These are phyloP conservation scores for Monomorium pharaonis DNA, from an alignment of 1,140 invertebrate genomes.

Conservation along the genomic window DNA sequence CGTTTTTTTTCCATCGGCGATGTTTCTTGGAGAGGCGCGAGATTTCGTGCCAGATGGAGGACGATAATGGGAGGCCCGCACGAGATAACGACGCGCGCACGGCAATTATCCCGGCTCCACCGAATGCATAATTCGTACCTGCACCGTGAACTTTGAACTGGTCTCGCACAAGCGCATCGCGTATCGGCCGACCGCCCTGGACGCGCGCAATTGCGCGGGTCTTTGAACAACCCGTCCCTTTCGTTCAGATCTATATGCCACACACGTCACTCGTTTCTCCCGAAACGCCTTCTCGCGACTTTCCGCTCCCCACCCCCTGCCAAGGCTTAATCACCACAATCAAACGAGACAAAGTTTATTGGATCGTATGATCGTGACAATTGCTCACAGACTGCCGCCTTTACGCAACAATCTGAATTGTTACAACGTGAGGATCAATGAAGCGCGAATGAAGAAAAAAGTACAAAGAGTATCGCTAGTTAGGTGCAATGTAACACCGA, in stretches of 20 bases:
- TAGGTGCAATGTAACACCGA: no score
- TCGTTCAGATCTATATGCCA: conserved; percentile 17
- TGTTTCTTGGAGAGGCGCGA: conserved; percentile 21
- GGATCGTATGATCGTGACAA: background rate
- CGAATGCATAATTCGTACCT: conserved; percentile 75
- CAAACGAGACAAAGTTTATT: conserved; percentile 16
- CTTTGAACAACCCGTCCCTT: conserved; percentile 12
- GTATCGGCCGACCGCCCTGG: background rate
- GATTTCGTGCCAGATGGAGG: conserved; percentile 63
- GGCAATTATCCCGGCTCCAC: conserved; percentile 66
- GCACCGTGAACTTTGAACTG: conserved; percentile 72
- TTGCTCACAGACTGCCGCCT: background rate
- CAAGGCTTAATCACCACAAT: conserved; percentile 17
- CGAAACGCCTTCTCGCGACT: background rate
- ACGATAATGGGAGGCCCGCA: conserved; percentile 47
- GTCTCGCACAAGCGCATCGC: background rate
- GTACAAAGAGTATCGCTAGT: background rate
- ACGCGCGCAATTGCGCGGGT: conserved; percentile 30
- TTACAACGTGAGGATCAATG: background rate
- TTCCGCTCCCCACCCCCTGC: background rate
- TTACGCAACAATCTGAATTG: background rate
- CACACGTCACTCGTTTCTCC: conserved; percentile 41
- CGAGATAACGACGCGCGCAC: conserved; percentile 59
- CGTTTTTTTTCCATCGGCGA: conserved; percentile 13
- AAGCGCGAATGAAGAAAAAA: background rate